Percentiles rank a stretch among this genome's conserved stretches.
Evolutionary conservation across 2,888 invertebrate species (phyloP).

Genomic region (Drosophila paranaensis): DNA sequence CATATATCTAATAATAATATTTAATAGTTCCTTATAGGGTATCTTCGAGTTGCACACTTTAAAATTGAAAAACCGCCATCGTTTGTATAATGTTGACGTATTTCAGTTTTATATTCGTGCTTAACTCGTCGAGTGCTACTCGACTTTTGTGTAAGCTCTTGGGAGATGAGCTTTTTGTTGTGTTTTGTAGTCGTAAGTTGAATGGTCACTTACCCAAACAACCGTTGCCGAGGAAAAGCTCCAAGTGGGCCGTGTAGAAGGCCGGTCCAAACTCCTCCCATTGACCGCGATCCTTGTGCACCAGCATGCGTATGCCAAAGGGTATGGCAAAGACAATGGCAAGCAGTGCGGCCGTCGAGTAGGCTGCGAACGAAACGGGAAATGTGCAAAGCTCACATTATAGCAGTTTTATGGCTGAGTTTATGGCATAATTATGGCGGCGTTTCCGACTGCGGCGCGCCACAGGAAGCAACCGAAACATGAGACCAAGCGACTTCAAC

Average conservation of each 20-base stretch:
- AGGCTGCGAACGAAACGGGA: slow-evolving; percentile 85
- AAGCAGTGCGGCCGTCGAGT: slow-evolving; percentile 91
- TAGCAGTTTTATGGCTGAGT: slow-evolving; percentile 60
- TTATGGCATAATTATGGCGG: slow-evolving; percentile 75
- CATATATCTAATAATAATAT: neutral
- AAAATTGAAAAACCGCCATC: neutral
- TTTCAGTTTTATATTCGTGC: neutral
- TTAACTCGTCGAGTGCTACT: neutral
- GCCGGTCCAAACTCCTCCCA: slow-evolving; percentile 88
- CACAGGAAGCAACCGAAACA: slow-evolving; percentile 48
- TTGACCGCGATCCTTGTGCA: slow-evolving; percentile 88
- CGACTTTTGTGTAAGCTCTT: slow-evolving; percentile 4
- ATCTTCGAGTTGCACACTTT: neutral
- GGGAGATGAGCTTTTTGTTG: neutral
- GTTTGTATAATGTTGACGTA: neutral
- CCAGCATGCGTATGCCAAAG: slow-evolving; percentile 88
- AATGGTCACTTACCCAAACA: slow-evolving; percentile 86
- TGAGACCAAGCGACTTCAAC: slow-evolving; percentile 20
- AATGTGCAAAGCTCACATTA: slow-evolving; percentile 36
- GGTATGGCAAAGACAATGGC: slow-evolving; percentile 90
- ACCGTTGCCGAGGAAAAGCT: slow-evolving; percentile 90
- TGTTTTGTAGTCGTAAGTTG: neutral
- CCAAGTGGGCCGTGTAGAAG: slow-evolving; percentile 89
- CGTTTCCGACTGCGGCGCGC: slow-evolving; percentile 44
- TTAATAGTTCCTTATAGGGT: no score